phyloP scores from a whole-genome alignment of 2,113 vertebrate genomes.

The Sinocyclocheilus rhinocerous region DNA sequence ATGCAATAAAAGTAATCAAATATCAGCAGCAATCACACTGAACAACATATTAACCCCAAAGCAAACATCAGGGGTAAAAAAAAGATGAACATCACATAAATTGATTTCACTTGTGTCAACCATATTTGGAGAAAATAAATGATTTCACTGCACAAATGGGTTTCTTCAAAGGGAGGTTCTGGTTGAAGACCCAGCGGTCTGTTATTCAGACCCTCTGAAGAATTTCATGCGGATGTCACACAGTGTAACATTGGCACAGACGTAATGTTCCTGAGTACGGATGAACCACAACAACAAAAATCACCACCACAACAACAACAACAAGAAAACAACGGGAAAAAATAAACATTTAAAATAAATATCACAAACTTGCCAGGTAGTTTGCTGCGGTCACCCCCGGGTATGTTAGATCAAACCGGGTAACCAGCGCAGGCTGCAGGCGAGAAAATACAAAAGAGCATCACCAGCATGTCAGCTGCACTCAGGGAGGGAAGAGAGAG shows the following conservation, averaged over 20 bases:
- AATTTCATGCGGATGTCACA: slow-evolving; percentile 38
- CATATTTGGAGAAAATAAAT: slow-evolving; percentile 12
- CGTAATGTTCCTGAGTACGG: slow-evolving; percentile 30
- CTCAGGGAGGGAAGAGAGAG: slow-evolving; percentile 34
- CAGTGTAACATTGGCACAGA: slow-evolving; percentile 20
- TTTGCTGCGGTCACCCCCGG: slow-evolving; percentile 76
- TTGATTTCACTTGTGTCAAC: background rate
- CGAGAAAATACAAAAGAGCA: slow-evolving; percentile 70
- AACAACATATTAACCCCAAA: background rate
- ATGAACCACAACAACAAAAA: slow-evolving; percentile 29
- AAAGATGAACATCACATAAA: background rate
- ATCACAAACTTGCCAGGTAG: slow-evolving; percentile 78
- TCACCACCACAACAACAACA: background rate
- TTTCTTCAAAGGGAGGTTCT: slow-evolving; percentile 42
- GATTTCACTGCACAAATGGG: slow-evolving; percentile 25
- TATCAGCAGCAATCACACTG: slow-evolving; percentile 5
- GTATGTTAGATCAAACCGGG: slow-evolving; percentile 80
- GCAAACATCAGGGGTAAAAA: slow-evolving; percentile 10
- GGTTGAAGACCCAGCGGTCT: background rate
- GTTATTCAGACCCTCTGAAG: slow-evolving; percentile 16
- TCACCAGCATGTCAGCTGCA: slow-evolving; percentile 62
- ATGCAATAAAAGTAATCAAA: background rate
- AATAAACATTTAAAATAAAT: slow-evolving; percentile 61
- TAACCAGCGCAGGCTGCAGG: slow-evolving; percentile 79
- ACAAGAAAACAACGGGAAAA: background rate